Evolutionary conservation across 2,797 vertebrate species (phyloP).

Genomic region (Anabacerthia variegaticeps): DNA sequence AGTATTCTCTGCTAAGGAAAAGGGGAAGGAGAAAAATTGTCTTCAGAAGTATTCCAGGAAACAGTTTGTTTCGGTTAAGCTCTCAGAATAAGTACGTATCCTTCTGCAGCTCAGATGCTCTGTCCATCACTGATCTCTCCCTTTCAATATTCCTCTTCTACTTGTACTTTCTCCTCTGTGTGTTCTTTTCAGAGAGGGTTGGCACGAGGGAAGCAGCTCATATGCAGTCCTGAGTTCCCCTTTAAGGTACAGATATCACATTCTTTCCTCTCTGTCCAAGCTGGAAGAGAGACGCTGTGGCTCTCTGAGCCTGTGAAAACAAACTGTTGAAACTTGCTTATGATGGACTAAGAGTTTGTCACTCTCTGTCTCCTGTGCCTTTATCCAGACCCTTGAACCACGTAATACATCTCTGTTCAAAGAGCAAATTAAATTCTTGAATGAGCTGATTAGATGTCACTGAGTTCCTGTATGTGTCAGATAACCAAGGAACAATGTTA

Average conservation of each 20-base stretch:
- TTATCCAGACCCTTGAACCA: constrained; percentile 75
- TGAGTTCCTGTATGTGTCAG: constrained; percentile 42
- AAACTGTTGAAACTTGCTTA: neutral
- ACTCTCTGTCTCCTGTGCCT: neutral
- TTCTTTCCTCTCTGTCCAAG: constrained; percentile 75
- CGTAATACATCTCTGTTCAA: constrained; percentile 81
- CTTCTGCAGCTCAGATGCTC: constrained; percentile 24
- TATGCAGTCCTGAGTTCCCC: constrained; percentile 34
- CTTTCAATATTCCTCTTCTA: neutral
- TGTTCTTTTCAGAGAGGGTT: neutral
- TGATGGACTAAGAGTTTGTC: constrained; percentile 38
- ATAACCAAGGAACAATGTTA: constrained; percentile 42
- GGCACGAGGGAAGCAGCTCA: neutral
- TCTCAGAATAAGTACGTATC: constrained; percentile 72
- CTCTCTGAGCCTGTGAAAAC: neutral
- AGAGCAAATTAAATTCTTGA: constrained; percentile 77
- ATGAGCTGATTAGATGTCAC: constrained; percentile 69
- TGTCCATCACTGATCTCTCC: neutral
- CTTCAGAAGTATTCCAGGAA: neutral
- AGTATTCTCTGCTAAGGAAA: neutral
- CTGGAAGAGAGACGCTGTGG: constrained; percentile 71
- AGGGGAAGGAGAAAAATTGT: neutral
- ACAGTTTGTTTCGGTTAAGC: neutral
- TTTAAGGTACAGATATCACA: constrained; percentile 72
- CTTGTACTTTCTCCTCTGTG: neutral